Percentiles rank a stretch among this genome's conserved stretches.
These are phyloP conservation scores for Zele albiditarsus DNA, from an alignment of 2,888 invertebrate genomes.

Conservation along the genomic window DNA sequence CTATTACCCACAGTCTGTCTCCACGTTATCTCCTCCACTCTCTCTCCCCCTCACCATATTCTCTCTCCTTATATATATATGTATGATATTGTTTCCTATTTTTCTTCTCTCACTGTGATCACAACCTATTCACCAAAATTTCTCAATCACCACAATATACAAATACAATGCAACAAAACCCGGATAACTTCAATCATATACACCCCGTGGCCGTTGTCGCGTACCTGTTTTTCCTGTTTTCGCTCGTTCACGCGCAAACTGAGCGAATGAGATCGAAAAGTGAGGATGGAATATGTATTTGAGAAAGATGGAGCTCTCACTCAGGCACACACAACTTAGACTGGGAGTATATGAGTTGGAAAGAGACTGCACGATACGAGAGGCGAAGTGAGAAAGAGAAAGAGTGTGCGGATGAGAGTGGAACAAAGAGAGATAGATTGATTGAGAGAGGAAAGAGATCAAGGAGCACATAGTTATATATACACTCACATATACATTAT, in stretches of 20 bases:
- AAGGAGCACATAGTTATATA: constrained; percentile 13
- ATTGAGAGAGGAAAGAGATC: neutral
- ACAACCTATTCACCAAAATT: constrained; percentile 27
- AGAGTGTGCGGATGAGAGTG: neutral
- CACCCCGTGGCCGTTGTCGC: constrained; percentile 48
- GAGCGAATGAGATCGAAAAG: constrained; percentile 36
- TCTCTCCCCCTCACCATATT: constrained; percentile 16
- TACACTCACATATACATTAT: neutral
- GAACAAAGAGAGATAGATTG: neutral
- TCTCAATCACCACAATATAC: constrained; percentile 10
- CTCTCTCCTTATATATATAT: neutral
- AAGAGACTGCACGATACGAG: constrained; percentile 7
- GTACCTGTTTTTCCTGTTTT: constrained; percentile 57
- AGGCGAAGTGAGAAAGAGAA: constrained; percentile 23
- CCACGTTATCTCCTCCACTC: constrained; percentile 48
- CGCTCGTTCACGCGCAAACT: constrained; percentile 48
- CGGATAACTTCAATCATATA: constrained; percentile 43
- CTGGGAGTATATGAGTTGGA: neutral
- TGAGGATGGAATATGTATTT: constrained; percentile 20
- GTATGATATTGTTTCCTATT: neutral
- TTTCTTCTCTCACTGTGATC: neutral
- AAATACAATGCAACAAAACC: constrained; percentile 19
- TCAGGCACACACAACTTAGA: constrained; percentile 12
- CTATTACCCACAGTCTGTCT: constrained; percentile 34
- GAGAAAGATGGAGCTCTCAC: constrained; percentile 8